Conservation (phyloP, 1,140 invertebrate genomes). For the Eufriesea mexicana region DNA sequence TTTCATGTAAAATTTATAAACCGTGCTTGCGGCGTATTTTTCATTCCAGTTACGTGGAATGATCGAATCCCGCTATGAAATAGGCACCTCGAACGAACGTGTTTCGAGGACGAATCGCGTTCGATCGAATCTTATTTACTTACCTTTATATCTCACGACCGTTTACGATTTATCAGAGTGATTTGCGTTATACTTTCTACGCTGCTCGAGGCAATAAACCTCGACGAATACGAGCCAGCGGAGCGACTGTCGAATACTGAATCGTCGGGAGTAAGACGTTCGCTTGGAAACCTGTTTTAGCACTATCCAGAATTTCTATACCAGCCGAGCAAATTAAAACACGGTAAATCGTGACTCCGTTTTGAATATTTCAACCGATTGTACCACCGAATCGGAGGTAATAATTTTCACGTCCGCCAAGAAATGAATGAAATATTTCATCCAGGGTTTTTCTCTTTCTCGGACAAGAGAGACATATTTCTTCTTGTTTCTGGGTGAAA, state of each 20-base stretch:
- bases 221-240: slow-evolving; percentile 37
- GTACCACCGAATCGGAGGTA: background rate
- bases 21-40: background rate
- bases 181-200: slow-evolving; percentile 58
- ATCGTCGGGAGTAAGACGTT: slow-evolving; percentile 47
- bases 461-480: no score
- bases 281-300: slow-evolving; percentile 54
- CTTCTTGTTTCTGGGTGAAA: no score
- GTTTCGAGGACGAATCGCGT: background rate
- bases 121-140: slow-evolving; percentile 27
- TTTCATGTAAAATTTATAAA: background rate
- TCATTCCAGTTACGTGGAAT: background rate
- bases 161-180: slow-evolving; percentile 51
- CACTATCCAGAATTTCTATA: slow-evolving; percentile 37
- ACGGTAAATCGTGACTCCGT: background rate
- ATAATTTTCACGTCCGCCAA: background rate
- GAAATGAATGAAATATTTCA: no score
- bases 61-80: background rate
- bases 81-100: background rate
- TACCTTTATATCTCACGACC: background rate
- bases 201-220: slow-evolving; percentile 38
- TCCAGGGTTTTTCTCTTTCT: no score
- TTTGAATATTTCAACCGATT: background rate
- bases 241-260: slow-evolving; percentile 45
- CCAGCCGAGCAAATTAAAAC: slow-evolving; percentile 28